Percentiles rank a stretch among this genome's conserved stretches.
These are phyloP conservation scores for Parnassius mnemosyne DNA, from an alignment of 2,888 invertebrate species.

Conservation along the genomic window DNA sequence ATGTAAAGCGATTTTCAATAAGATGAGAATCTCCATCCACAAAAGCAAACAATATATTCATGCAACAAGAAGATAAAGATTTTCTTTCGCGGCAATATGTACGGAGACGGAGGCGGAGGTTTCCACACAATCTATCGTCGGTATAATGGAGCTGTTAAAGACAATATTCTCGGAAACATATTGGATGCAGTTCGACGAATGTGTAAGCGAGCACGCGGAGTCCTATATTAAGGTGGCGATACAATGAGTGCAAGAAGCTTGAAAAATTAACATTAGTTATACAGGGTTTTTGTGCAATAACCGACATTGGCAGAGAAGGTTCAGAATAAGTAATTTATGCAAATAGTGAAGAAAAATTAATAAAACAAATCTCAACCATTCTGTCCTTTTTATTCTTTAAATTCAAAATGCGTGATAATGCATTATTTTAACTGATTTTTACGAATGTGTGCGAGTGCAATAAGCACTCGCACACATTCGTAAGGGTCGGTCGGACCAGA, in stretches of 20 bases:
- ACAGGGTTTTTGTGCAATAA: no score
- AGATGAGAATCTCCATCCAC: conserved; percentile 21
- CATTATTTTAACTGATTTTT: no score
- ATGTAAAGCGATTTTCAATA: conserved; percentile 30
- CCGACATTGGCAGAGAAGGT: no score
- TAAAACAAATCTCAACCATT: no score
- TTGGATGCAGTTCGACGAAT: conserved; percentile 77
- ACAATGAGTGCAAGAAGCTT: conserved; percentile 37
- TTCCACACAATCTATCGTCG: conserved; percentile 51
- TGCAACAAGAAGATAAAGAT: conserved; percentile 43
- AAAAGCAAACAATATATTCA: conserved; percentile 62
- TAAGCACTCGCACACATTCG: no score
- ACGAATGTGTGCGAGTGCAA: no score
- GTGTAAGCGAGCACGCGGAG: conserved; percentile 72
- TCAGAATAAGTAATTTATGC: no score
- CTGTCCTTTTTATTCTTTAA: no score
- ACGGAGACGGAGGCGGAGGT: conserved; percentile 31
- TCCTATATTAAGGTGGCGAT: conserved; percentile 39
- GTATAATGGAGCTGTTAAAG: conserved; percentile 79
- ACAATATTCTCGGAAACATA: conserved; percentile 78
- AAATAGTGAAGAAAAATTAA: no score
- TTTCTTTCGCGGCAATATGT: conserved; percentile 36
- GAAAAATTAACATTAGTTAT: conserved; percentile 9
- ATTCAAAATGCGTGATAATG: no score
- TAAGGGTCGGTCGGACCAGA: no score